Conservation (phyloP, 2,888 invertebrate genomes). For the Allacma fusca region DNA sequence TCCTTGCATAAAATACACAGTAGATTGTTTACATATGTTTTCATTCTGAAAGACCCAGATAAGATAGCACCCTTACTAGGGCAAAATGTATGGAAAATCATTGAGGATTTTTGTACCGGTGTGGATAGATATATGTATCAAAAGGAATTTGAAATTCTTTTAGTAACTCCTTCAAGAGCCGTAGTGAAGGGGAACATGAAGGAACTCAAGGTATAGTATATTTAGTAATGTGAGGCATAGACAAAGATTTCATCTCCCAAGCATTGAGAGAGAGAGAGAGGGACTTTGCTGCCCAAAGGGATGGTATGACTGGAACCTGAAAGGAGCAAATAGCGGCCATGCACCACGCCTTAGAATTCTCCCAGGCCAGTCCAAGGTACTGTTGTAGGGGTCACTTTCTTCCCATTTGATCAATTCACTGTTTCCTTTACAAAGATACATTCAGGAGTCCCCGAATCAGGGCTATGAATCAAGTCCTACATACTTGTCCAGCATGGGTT, state of each 20-base stretch:
- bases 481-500: not conserved
- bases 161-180: no score
- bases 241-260: not conserved
- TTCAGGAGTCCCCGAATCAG: not conserved
- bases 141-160: no score
- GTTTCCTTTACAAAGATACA: not conserved
- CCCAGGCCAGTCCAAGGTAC: not conserved
- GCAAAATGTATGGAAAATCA: no score
- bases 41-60: not conserved
- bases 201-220: not conserved
- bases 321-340: slow-evolving; percentile 46
- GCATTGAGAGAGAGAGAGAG: slow-evolving; percentile 5
- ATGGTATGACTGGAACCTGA: slow-evolving; percentile 30
- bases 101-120: not conserved
- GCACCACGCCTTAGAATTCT: slow-evolving; percentile 44
- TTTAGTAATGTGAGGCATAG: not conserved
- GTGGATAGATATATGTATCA: no score
- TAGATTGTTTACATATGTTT: not conserved
- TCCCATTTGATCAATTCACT: not conserved
- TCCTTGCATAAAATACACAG: not conserved
- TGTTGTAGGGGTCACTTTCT: slow-evolving; percentile 33
- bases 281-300: slow-evolving; percentile 1
- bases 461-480: not conserved
- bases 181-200: not conserved
- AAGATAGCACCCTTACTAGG: no score